Conservation (phyloP, 2,113 vertebrate species). For the Glaucomys volans region DNA sequence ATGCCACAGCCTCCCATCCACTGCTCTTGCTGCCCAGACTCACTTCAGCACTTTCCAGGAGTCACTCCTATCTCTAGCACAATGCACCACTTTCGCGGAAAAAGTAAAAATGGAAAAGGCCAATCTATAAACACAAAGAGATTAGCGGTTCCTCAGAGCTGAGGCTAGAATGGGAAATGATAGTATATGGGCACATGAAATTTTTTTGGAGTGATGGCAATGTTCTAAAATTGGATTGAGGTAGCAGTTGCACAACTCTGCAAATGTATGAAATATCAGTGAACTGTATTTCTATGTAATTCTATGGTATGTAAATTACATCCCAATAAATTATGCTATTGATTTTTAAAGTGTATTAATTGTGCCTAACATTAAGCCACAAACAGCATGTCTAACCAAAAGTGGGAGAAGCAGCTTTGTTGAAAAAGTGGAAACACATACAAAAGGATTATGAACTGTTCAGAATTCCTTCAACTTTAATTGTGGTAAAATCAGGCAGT, state of each 20-base stretch:
- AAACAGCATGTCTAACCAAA: neutral
- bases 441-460: slow-evolving; percentile 75
- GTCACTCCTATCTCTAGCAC: neutral
- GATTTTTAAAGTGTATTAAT: neutral
- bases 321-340: neutral
- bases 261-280: neutral
- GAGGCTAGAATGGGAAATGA: neutral
- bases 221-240: neutral
- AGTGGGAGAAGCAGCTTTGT: neutral
- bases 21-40: neutral
- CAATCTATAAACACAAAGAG: neutral
- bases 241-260: neutral
- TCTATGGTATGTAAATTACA: neutral
- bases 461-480: slow-evolving; percentile 78
- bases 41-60: neutral
- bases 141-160: neutral
- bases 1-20: accelerated
- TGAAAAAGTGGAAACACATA: slow-evolving; percentile 31
- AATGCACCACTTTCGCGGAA: neutral
- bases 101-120: neutral
- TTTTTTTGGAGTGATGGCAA: neutral
- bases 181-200: neutral
- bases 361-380: neutral
- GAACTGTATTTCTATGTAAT: neutral
- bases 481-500: slow-evolving; percentile 75